Evolutionary conservation across 2,113 vertebrate species (phyloP), one percentile per base, ranked within the genome.

Genomic region (Apodemus sylvaticus): DNA sequence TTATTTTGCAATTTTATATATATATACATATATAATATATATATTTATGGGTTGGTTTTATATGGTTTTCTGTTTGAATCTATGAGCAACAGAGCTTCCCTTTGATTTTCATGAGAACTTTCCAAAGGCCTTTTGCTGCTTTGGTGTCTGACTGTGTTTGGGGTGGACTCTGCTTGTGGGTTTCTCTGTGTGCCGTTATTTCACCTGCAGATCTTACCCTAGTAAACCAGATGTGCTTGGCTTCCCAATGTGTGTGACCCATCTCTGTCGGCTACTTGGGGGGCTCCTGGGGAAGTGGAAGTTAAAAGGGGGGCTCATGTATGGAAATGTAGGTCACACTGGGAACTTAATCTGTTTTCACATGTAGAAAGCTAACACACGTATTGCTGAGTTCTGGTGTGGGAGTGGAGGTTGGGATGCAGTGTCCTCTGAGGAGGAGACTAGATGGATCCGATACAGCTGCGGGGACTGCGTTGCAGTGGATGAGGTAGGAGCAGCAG

Each of bases 1-100:
- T 98, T 97, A 96, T 94, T 98, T 98, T 97, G 96, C 97, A 98
- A 96, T 96, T 97, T 96, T 98, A 91, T 98, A 96, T 95, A 83
- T 93, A 85, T 64, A 89, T 74, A 97, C 78, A 94, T 14, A 94
- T 36, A 95, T 48, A 97, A 64, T 93, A 81, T 78, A 87, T 97
- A 97, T 97, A 97, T 97, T 95, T 98, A 97, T 92, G 95, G 94
- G 89, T 97, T 98, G 96, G 95, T 98, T 98, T 98, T 98, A 97
- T 98, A 98, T 94, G 62, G 94, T 97, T 97, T 97, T 97, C 96
- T 90, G 98, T 98, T 96, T 91, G 95, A 98, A 97, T 95, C 96
- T 98, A 91, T 95, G 97, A 97, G 94, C 97, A 95, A 93, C 96
- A 97, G 98, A 97, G 96, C 92, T 96, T 81, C 91, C 95, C 95